A percentile compares a stretch with the other conserved stretches of the same genome.
Evolutionary conservation across 2,113 vertebrate species (phyloP).

Genomic region (Thryonomys swinderianus): DNA sequence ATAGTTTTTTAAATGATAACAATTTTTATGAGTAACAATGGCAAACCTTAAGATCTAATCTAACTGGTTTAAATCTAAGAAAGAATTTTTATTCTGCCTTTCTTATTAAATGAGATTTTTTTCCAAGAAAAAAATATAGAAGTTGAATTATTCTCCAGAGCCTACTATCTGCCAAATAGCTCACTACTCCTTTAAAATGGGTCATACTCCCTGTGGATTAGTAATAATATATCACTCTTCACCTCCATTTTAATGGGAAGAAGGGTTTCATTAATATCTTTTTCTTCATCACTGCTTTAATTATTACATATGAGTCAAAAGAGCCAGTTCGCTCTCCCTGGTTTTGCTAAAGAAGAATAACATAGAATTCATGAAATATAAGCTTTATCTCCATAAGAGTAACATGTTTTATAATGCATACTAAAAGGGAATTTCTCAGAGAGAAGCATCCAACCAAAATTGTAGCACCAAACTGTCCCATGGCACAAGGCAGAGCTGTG

Average conservation of each 20-base stretch:
- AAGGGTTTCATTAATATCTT: conserved; percentile 49
- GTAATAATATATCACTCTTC: conserved; percentile 11
- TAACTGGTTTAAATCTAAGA: conserved; percentile 58
- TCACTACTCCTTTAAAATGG: conserved; percentile 61
- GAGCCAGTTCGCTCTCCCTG: conserved; percentile 1
- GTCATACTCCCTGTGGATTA: not conserved
- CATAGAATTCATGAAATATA: conserved; percentile 33
- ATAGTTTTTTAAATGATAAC: conserved; percentile 1
- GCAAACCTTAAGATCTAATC: conserved; percentile 39
- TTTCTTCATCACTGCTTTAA: conserved; percentile 51
- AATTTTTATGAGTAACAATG: conserved; percentile 35
- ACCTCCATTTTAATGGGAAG: conserved; percentile 48
- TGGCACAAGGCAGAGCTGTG: not conserved
- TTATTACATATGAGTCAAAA: conserved; percentile 49
- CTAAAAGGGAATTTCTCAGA: conserved; percentile 4
- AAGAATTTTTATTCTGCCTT: conserved; percentile 38
- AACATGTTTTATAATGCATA: not conserved
- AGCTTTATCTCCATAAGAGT: conserved; percentile 48
- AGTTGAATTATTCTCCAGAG: conserved; percentile 70
- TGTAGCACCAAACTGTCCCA: not conserved
- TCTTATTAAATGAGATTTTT: not conserved
- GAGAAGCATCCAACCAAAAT: not conserved
- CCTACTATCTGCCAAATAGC: conserved; percentile 46
- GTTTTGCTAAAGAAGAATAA: conserved; percentile 30
- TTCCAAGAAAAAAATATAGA: conserved; percentile 20